Evolutionary conservation across 2,888 invertebrate genomes (phyloP).

Genomic region (Pardosa pseudoannulata): DNA sequence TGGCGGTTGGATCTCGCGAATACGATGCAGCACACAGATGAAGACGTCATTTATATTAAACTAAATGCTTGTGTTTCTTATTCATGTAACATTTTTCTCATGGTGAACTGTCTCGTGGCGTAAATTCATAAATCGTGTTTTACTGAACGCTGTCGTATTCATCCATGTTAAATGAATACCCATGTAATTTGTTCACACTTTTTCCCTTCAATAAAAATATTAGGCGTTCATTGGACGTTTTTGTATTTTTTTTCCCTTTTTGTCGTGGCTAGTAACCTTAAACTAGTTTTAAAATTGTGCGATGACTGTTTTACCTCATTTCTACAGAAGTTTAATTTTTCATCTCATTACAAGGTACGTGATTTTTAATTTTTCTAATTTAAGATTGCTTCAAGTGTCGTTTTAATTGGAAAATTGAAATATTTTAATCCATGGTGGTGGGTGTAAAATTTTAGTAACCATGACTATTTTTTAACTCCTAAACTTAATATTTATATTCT

Average conservation of each 20-base stretch:
- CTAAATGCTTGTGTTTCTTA: constrained; percentile 37
- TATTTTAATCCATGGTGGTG: too few species aligned
- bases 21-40: constrained; percentile 52
- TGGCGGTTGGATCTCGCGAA: constrained; percentile 65
- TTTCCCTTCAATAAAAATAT: constrained; percentile 48
- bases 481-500: too few species aligned
- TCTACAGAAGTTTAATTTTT: constrained; percentile 4
- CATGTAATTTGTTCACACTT: constrained; percentile 56
- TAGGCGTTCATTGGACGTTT: background rate
- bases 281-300: background rate
- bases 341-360: background rate
- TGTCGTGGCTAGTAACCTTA: background rate
- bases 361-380: background rate
- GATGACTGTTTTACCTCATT: background rate
- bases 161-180: constrained; percentile 18
- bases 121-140: constrained; percentile 29
- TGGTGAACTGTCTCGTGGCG: constrained; percentile 57
- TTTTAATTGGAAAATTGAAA: too few species aligned
- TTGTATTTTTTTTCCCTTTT: background rate
- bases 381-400: too few species aligned
- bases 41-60: constrained; percentile 60
- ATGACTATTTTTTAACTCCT: too few species aligned
- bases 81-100: constrained; percentile 47
- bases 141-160: constrained; percentile 29
- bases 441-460: too few species aligned